Base-by-base conservation (phyloP, 2,888 invertebrate genomes). In the Glyphotaelius pellucidus region DNA sequence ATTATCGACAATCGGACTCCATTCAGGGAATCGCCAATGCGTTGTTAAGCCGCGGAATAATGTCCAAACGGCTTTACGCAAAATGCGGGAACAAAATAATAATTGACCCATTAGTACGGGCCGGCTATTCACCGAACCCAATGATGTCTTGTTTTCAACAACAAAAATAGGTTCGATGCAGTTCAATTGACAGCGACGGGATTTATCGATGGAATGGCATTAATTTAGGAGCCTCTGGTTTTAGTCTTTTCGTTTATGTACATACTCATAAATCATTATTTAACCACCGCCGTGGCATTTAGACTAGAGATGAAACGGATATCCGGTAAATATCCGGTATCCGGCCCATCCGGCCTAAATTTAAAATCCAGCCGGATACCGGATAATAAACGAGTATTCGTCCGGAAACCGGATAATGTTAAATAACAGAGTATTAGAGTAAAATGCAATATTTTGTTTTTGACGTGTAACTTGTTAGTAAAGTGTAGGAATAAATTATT, bases 41-140 rank as follows among this genome's bases (percentile, higher is more conserved):
- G 80, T 42, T 89, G 79, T 89, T 89, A 89, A 89, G 89, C 89
- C 80, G 80, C 35, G 79, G 89, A 89, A 89, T 80, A 89, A 89
- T 79, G 89, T 80, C 79, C 79, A 79, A 89, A 79, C 31, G 89
- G 89, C 80, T 89, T 89, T 67, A 67, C 67, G 67, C 67, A 67
- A 67, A 67, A 67, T 67, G 67, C 67, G 67, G 67, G 67, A 67
- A 67, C 67, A 67, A 67, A 67, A 67, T 67, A 67, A 67, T 67
- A 67, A 67, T 67, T 67, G 67, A 67, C 67, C 67, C 67, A 67
- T 67, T 67, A 67, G 67, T 67, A 25, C 9, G n/a, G 67, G 25
- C 67, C n/a, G 67, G 67, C 67, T 67, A 25, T 67, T 67, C 67
- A 67, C 25, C 67, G 67, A 67, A n/a, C 25, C 67, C 67, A 67